Conservation (phyloP, 2,113 vertebrate species). For the Phyllostomus discolor region DNA sequence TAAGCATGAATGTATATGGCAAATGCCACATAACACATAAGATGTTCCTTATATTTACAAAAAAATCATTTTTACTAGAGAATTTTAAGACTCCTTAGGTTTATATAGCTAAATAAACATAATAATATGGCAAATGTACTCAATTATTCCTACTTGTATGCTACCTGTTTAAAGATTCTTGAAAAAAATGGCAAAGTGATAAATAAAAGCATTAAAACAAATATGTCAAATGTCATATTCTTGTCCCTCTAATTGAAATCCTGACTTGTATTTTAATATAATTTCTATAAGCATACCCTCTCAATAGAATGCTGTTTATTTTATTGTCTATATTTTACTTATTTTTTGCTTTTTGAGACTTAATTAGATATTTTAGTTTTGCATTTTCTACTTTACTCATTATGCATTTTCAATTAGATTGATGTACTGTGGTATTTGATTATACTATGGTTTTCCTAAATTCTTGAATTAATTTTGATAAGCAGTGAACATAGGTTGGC, state of each 20-base stretch:
- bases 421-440: background rate
- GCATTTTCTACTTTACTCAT: background rate
- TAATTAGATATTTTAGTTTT: background rate
- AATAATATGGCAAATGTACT: background rate
- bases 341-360: background rate
- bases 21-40: background rate
- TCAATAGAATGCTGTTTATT: background rate
- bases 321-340: background rate
- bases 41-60: background rate
- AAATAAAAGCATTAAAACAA: slow-evolving; percentile 1
- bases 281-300: background rate
- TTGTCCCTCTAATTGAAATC: background rate
- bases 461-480: background rate
- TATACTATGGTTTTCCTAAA: background rate
- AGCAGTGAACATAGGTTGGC: background rate
- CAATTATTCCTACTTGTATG: background rate
- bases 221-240: background rate
- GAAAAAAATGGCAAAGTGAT: background rate
- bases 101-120: background rate
- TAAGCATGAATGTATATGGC: background rate
- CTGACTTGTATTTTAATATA: background rate
- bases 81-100: background rate
- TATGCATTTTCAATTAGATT: background rate
- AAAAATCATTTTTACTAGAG: background rate
- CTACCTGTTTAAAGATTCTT: background rate